Conservation (phyloP, 2,113 vertebrate species). For the Scatophagus argus region DNA sequence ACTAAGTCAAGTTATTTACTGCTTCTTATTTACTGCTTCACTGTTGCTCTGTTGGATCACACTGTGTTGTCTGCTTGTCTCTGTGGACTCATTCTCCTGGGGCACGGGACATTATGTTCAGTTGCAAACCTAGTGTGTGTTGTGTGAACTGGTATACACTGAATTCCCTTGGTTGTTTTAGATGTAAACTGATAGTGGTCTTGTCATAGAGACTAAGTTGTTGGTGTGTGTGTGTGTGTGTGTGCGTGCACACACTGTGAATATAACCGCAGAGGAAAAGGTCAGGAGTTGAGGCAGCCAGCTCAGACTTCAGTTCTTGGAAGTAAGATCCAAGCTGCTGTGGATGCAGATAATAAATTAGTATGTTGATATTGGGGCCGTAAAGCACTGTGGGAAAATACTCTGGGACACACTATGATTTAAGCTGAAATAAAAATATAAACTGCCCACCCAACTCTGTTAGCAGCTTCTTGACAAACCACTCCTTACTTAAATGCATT, state of each 20-base stretch:
- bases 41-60: background rate
- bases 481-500: background rate
- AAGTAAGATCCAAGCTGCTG: slow-evolving; percentile 51
- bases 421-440: slow-evolving; percentile 22
- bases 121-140: slow-evolving; percentile 31
- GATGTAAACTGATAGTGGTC: slow-evolving; percentile 43
- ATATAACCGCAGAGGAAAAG: slow-evolving; percentile 44
- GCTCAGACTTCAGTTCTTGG: slow-evolving; percentile 53
- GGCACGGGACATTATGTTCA: slow-evolving; percentile 7
- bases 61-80: slow-evolving; percentile 9
- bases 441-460: background rate
- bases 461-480: slow-evolving; percentile 4
- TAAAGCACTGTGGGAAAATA: slow-evolving; percentile 63
- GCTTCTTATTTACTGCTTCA: background rate
- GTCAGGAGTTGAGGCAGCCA: slow-evolving; percentile 46
- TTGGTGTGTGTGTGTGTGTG: slow-evolving; percentile 1
- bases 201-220: background rate
- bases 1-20: slow-evolving; percentile 1
- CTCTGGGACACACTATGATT: slow-evolving; percentile 16
- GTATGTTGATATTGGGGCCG: slow-evolving; percentile 37
- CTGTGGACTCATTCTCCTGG: slow-evolving; percentile 32
- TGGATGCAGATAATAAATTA: slow-evolving; percentile 50
- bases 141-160: slow-evolving; percentile 45
- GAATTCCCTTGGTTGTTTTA: slow-evolving; percentile 5
- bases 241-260: slow-evolving; percentile 21